Base-by-base conservation (phyloP, 2,888 invertebrate species). In the Caenorhabditis becei region DNA sequence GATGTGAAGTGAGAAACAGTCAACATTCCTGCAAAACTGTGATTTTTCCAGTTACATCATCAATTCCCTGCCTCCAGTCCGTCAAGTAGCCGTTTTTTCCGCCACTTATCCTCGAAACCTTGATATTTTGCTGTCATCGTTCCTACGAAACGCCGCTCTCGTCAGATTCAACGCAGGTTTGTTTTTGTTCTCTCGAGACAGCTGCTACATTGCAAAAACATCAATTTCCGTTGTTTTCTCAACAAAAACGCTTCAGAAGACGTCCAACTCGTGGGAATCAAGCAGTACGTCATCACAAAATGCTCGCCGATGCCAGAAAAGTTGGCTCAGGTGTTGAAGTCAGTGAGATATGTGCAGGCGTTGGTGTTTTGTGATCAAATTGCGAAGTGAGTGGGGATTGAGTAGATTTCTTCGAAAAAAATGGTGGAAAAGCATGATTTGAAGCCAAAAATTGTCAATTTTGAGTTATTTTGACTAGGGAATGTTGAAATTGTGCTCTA, bases 331-430 rank as follows among this genome's bases (percentile, higher is more conserved):
- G 93, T 97, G 67, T 93, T 98, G 66, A 93, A 94, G 0, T 93
- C 93, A 75, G 93, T 95, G 66, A 93, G 94, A 20, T 98, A 96
- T 91, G 95, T 95, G 70, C 98, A 99, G 92, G 95, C 96, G 91
- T 92, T 99, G 8, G 94, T 97, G 59, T 99, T 98, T 92, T 95
- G 95, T 77, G 96, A 96, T 91, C 95, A 95, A 89, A 95, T 96
- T 92, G 94, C 94, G 3, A 93, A 93, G 94, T 94, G 91, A 88
- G 88, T 85, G 23, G n/a, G n/a, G n/a, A n/a, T n/a, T n/a, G n/a
- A n/a, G n/a, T n/a, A n/a, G n/a, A n/a, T n/a, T n/a, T n/a, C n/a
- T n/a, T n/a, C n/a, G n/a, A 41, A 28, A 44, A 44, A 41, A 0
- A 18, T 23, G 35, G 7, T 1, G 14, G 28, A 53, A 37, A 58